These are phyloP conservation scores for Mionectes olivaceus DNA, from an alignment of 2,797 vertebrate genomes.

Conservation along the genomic window DNA sequence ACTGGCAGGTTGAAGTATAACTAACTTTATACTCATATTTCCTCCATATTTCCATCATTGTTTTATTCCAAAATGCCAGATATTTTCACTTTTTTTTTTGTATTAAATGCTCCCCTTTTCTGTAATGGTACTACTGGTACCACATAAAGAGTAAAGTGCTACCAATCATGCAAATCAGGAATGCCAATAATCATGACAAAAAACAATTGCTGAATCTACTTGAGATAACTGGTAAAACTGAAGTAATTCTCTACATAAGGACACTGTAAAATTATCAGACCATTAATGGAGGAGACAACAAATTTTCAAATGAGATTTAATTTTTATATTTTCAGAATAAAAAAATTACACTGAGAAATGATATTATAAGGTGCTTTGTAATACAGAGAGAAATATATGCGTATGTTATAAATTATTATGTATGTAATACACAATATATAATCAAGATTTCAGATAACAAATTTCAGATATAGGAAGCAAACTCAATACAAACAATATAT, in stretches of 20 bases:
- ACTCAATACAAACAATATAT: neutral
- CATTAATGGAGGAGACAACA: neutral
- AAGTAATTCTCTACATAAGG: neutral
- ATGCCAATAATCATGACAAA: neutral
- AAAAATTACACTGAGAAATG: neutral
- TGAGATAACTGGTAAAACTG: neutral
- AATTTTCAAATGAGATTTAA: neutral
- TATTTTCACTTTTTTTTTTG: neutral
- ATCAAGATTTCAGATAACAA: neutral
- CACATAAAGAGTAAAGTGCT: neutral
- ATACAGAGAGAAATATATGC: neutral
- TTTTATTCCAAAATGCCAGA: neutral
- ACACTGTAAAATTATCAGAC: neutral
- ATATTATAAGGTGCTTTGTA: neutral
- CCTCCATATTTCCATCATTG: neutral
- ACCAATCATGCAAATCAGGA: neutral
- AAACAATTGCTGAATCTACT: neutral
- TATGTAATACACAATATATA: neutral
- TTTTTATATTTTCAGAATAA: neutral
- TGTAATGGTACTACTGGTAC: neutral
- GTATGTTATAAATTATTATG: neutral
- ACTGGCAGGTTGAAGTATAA: neutral
- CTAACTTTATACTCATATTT: neutral
- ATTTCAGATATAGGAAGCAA: neutral
- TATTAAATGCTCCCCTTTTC: neutral